phyloP scores from a whole-genome alignment of 2,797 vertebrate genomes.

The Cichlasoma orientale region DNA sequence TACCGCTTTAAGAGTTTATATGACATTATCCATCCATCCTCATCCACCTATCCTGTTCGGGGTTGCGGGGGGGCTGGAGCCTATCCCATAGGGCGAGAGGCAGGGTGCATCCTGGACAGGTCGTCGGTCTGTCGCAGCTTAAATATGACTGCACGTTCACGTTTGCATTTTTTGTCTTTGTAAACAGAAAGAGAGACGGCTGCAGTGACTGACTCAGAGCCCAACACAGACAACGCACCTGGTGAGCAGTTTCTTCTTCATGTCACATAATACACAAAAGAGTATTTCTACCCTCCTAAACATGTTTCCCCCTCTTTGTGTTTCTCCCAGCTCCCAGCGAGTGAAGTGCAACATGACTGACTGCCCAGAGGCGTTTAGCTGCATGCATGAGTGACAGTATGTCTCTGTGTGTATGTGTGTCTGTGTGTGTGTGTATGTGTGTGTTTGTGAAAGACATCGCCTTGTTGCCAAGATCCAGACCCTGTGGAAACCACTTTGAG shows the following conservation, averaged over 20 bases:
- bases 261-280: background rate
- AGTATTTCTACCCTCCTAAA: background rate
- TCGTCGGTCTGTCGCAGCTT: background rate
- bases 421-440: constrained; percentile 16
- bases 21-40: no score
- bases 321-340: constrained; percentile 66
- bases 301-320: background rate
- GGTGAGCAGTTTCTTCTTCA: constrained; percentile 49
- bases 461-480: constrained; percentile 79
- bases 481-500: constrained; percentile 42
- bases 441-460: constrained; percentile 24
- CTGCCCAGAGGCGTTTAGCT: constrained; percentile 34
- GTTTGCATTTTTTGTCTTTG: background rate
- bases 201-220: constrained; percentile 45
- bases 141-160: background rate
- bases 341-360: constrained; percentile 33
- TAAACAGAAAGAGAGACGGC: constrained; percentile 30
- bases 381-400: constrained; percentile 32
- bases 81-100: background rate
- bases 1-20: no score
- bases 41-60: no score
- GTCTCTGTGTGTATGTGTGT: background rate
- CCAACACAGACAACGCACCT: constrained; percentile 51
- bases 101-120: background rate
- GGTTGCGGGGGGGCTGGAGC: no score